Evolutionary conservation across 2,888 invertebrate genomes (phyloP).

Genomic region (Tribolium freemani): DNA sequence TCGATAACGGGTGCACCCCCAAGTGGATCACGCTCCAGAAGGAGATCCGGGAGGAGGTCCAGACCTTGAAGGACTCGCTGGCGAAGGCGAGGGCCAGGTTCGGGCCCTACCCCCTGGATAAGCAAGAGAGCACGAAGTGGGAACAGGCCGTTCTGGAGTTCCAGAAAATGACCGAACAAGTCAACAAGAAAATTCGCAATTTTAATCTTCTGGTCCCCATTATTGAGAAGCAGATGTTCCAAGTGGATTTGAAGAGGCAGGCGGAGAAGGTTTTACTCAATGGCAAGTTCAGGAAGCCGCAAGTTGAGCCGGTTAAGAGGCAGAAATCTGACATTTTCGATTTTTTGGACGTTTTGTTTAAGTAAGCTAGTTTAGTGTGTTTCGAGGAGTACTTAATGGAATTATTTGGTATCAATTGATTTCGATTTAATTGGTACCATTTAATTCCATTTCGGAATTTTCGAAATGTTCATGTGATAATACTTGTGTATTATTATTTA

Average conservation of each 20-base stretch:
- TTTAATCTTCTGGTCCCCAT: constrained; percentile 88
- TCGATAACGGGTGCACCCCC: constrained; percentile 91
- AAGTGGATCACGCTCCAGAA: constrained; percentile 91
- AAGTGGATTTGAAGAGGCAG: constrained; percentile 75
- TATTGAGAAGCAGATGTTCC: constrained; percentile 84
- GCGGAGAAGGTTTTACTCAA: constrained; percentile 73
- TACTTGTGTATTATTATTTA: not conserved
- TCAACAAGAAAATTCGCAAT: constrained; percentile 85
- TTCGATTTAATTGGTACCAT: not conserved
- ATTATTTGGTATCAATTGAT: not conserved
- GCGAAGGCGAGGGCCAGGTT: constrained; percentile 72
- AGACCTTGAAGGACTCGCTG: constrained; percentile 73
- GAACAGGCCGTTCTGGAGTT: constrained; percentile 70
- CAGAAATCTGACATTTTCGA: not conserved
- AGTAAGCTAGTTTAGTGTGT: not conserved
- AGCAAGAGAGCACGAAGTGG: constrained; percentile 67
- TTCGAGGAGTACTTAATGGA: not conserved
- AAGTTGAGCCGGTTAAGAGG: not conserved
- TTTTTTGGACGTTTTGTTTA: not conserved
- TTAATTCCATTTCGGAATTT: not conserved
- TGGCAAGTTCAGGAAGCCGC: constrained; percentile 57
- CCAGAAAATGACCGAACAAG: constrained; percentile 70
- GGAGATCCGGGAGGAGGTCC: constrained; percentile 81
- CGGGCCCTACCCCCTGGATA: constrained; percentile 73
- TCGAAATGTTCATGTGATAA: not conserved